A percentile compares a stretch with the other conserved stretches of the same genome.
Evolutionary conservation across 2,113 vertebrate species (phyloP).

Genomic region (Progne subis): DNA sequence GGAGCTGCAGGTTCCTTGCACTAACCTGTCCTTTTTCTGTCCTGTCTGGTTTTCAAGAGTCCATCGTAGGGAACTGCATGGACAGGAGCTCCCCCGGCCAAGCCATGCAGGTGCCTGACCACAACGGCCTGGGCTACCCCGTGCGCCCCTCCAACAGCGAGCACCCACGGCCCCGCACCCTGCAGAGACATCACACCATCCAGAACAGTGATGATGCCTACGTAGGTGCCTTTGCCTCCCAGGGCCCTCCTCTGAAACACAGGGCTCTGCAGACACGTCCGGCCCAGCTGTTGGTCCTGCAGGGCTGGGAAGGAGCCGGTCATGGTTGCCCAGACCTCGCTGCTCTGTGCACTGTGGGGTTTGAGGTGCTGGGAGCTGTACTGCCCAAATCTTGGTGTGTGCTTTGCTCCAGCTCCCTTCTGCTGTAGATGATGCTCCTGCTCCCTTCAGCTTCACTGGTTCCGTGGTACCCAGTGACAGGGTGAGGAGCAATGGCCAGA

Average conservation of each 20-base stretch:
- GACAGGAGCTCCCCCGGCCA: slow-evolving; percentile 84
- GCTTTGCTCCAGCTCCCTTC: neutral
- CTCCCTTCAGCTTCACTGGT: neutral
- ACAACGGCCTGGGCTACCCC: slow-evolving; percentile 84
- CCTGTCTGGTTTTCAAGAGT: slow-evolving; percentile 61
- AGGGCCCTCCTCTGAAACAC: neutral
- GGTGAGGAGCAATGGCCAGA: neutral
- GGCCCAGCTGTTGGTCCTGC: neutral
- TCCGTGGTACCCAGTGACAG: neutral
- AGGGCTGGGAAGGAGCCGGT: neutral
- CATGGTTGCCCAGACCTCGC: neutral
- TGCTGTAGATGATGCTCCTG: neutral
- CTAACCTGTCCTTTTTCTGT: neutral
- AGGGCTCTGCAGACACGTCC: neutral
- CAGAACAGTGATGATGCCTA: slow-evolving; percentile 97
- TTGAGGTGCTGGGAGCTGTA: neutral
- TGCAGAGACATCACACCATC: slow-evolving; percentile 98
- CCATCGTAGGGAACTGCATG: slow-evolving; percentile 78
- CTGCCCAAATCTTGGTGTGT: neutral
- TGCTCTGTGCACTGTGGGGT: neutral
- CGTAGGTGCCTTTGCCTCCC: slow-evolving; percentile 72
- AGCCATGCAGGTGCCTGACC: slow-evolving; percentile 88
- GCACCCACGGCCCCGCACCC: slow-evolving; percentile 81
- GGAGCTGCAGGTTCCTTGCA: neutral
- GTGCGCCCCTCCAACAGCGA: slow-evolving; percentile 75